Evolutionary conservation across 2,113 vertebrate species (phyloP).

Genomic region (Anolis carolinensis): DNA sequence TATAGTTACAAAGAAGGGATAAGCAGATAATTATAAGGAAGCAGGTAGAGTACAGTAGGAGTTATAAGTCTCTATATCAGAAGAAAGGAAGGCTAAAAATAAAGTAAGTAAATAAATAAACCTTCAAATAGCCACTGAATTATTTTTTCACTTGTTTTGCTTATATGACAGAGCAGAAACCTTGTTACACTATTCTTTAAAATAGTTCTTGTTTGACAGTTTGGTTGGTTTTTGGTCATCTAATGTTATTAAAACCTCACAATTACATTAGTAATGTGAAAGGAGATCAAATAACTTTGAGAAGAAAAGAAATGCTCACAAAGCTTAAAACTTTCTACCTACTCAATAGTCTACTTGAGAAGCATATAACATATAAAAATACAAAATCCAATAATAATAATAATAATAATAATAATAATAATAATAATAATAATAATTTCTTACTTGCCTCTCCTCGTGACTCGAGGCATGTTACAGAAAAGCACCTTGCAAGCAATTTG

Average conservation of each 20-base stretch:
- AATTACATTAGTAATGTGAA: constrained; percentile 43
- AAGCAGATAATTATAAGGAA: constrained; percentile 51
- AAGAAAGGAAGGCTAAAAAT: no score
- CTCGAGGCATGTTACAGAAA: not conserved
- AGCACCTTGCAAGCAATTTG: constrained; percentile 33
- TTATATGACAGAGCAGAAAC: constrained; percentile 59
- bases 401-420: no score
- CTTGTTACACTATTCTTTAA: constrained; percentile 47
- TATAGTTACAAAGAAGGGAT: constrained; percentile 62
- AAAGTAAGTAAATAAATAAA: constrained; percentile 3
- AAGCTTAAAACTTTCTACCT: not conserved
- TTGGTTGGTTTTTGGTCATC: constrained; percentile 53
- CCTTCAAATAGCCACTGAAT: constrained; percentile 59
- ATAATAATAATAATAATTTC: no score
- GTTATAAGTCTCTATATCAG: no score
- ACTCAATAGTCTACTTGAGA: not conserved
- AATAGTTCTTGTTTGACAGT: constrained; percentile 50
- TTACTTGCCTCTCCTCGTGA: no score
- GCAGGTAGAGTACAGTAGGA: no score
- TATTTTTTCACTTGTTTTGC: constrained; percentile 57
- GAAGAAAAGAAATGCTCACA: not conserved
- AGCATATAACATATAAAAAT: no score
- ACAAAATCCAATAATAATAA: no score
- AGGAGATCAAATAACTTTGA: constrained; percentile 23
- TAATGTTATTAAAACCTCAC: constrained; percentile 38